Percentiles rank a stretch among this genome's conserved stretches.
phyloP scores from a whole-genome alignment of 2,797 vertebrate species.

The Helarctos malayanus region DNA sequence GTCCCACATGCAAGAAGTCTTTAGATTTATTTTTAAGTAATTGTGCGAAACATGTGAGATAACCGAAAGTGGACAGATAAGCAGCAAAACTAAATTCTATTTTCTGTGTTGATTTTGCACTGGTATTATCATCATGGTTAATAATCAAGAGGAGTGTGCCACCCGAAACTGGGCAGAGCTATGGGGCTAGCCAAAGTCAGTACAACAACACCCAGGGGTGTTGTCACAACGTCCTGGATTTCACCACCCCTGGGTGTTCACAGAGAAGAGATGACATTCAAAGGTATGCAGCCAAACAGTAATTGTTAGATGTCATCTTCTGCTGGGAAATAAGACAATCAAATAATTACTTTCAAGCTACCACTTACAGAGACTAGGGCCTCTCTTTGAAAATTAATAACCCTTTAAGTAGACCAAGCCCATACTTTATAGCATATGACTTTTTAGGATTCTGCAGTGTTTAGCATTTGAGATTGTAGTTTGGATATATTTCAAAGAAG shows the following conservation, averaged over 20 bases:
- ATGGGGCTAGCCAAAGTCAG: slow-evolving; percentile 33
- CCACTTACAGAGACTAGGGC: slow-evolving; percentile 8
- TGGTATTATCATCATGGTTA: neutral
- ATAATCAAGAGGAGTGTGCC: slow-evolving; percentile 37
- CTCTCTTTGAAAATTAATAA: slow-evolving; percentile 53
- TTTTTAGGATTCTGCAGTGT: neutral
- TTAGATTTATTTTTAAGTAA: slow-evolving; percentile 32
- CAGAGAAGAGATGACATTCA: slow-evolving; percentile 51
- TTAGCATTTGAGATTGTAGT: slow-evolving; percentile 34
- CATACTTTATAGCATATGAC: slow-evolving; percentile 14
- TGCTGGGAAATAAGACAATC: slow-evolving; percentile 72
- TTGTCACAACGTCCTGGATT: slow-evolving; percentile 73
- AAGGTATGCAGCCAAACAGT: slow-evolving; percentile 56
- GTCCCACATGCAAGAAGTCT: neutral
- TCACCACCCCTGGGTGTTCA: slow-evolving; percentile 80
- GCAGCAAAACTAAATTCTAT: slow-evolving; percentile 10
- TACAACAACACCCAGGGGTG: slow-evolving; percentile 70
- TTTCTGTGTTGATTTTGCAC: neutral
- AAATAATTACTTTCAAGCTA: slow-evolving; percentile 49
- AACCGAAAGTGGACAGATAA: neutral
- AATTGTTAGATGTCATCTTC: slow-evolving; percentile 65
- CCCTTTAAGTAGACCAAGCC: neutral
- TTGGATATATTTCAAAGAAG: slow-evolving; percentile 62
- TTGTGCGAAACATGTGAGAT: neutral
- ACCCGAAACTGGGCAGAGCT: slow-evolving; percentile 80